Evolutionary conservation across 2,113 vertebrate species (phyloP).

Genomic region (Anguilla rostrata): DNA sequence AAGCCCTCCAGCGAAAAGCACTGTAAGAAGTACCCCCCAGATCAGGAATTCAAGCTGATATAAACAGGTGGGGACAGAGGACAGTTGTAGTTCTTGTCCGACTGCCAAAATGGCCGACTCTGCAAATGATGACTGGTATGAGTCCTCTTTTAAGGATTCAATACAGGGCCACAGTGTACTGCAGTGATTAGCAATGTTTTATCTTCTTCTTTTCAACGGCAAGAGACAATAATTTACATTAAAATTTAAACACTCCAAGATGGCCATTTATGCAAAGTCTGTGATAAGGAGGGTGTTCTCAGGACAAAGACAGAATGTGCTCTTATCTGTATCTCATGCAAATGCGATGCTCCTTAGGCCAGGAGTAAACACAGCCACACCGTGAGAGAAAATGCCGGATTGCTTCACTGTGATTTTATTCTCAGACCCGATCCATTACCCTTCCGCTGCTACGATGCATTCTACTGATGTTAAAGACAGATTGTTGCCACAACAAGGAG

Average conservation of each 20-base stretch:
- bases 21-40: constrained; percentile 41
- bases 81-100: constrained; percentile 40
- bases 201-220: neutral
- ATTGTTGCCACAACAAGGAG: constrained; percentile 5
- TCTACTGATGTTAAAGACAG: neutral
- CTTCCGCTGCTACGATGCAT: neutral
- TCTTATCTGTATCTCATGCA: neutral
- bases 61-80: constrained; percentile 45
- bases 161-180: neutral
- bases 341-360: neutral
- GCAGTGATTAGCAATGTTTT: neutral
- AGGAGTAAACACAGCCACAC: neutral
- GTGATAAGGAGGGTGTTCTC: neutral
- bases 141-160: neutral
- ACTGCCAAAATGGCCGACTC: constrained; percentile 29
- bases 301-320: neutral
- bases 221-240: neutral
- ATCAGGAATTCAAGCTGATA: constrained; percentile 70
- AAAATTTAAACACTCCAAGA: neutral
- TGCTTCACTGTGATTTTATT: neutral
- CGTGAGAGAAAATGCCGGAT: neutral
- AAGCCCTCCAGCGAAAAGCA: constrained; percentile 38
- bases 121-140: neutral
- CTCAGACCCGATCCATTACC: neutral
- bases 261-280: neutral